These are phyloP conservation scores for Heterodera schachtii DNA, from an alignment of 1,140 invertebrate genomes.

Conservation along the genomic window DNA sequence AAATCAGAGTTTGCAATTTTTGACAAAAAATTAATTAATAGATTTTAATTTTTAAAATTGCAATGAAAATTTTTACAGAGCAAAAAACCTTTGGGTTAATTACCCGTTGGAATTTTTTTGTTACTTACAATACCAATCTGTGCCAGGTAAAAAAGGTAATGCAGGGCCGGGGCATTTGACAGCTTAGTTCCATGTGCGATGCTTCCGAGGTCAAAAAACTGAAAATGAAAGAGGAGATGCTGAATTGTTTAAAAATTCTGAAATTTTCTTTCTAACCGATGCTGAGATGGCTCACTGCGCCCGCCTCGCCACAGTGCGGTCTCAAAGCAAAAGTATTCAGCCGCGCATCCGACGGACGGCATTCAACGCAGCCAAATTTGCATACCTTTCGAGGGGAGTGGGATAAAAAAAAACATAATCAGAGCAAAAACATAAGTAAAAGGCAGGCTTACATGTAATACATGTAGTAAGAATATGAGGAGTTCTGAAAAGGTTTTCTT, in stretches of 20 bases:
- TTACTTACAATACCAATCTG: constrained; percentile 85
- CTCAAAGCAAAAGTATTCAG: constrained; percentile 91
- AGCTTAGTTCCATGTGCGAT: constrained; percentile 95
- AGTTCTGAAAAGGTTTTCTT: constrained; percentile 76
- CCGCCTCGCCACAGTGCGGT: constrained; percentile 98
- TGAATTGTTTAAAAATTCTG: neutral
- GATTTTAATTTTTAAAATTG: too few species aligned
- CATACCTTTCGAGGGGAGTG: constrained; percentile 67
- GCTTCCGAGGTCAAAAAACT: constrained; percentile 90
- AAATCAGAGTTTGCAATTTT: too few species aligned
- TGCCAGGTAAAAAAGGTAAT: constrained; percentile 95
- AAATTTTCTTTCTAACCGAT: too few species aligned
- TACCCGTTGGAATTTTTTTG: neutral
- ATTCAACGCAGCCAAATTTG: constrained; percentile 92
- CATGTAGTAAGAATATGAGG: constrained; percentile 95
- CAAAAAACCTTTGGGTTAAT: too few species aligned
- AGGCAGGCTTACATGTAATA: constrained; percentile 81
- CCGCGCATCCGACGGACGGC: constrained; percentile 85
- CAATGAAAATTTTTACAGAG: too few species aligned
- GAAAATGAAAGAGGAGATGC: neutral
- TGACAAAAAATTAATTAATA: too few species aligned
- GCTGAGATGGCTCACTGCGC: constrained; percentile 64
- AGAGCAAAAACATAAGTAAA: neutral
- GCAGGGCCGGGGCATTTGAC: constrained; percentile 93
- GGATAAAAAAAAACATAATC: neutral